Evolutionary conservation across 1,140 invertebrate species (phyloP), one percentile per base, ranked within the genome.

Genomic region (Archivesica marissinica): DNA sequence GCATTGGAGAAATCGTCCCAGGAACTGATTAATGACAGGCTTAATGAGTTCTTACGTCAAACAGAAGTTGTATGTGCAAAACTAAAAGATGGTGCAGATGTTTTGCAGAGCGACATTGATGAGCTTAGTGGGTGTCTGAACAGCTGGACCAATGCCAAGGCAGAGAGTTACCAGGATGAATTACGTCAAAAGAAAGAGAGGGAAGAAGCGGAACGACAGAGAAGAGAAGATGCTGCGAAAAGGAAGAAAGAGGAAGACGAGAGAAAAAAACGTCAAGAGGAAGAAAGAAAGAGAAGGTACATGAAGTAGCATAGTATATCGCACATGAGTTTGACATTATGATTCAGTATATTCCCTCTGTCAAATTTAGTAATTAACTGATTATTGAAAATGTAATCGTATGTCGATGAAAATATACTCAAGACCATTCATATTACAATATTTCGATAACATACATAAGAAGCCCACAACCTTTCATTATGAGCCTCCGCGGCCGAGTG

Each of bases 81-180:
- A 39, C 15, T 39, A 1, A 66, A 66, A 39, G 38, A 66, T 66
- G 61, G 61, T 20, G 23, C 61, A 20, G 30, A 35, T 20, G 9
- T 66, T 17, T 38, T 3, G 30, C 39, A 35, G 7, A 25, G 25
- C 25, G 61, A 66, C n/a, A 39, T 66, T 20, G 61, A 66, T 2
- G n/a, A 66, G 4, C 38, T 66, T 1, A 66, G n/a, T 7, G 61
- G 61, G 15, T 66, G 61, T 39, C 33, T 66, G 15, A 1, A 50
- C 28, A 50, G 47, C 20, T 52, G 28, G 70, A 35, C 17, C 54
- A n/a, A 76, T 38, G 50, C 74, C 3, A 52, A 56, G 38, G 41
- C n/a, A 54, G 20, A 76, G 20, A 52, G 52, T 35, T 56, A 35
- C n/a, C 50, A 54, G n/a, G 52, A 77, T 2, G 74, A 77, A 17